These are phyloP conservation scores for Acrobasis suavella DNA, from an alignment of 2,888 invertebrate genomes.

Conservation along the genomic window DNA sequence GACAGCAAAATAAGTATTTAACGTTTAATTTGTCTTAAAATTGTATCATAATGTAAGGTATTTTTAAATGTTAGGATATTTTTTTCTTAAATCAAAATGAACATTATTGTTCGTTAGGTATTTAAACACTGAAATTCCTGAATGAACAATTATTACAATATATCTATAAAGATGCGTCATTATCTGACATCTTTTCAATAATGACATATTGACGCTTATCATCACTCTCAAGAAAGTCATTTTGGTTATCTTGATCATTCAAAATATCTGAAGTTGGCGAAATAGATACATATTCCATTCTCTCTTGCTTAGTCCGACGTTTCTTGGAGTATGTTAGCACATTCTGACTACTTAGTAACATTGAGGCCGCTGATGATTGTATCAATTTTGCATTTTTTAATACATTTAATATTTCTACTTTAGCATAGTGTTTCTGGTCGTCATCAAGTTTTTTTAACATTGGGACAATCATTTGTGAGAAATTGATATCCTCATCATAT, in stretches of 20 bases:
- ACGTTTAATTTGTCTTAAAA: no score
- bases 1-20: no score
- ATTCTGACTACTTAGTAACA: background rate
- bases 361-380: background rate
- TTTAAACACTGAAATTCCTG: no score
- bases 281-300: background rate
- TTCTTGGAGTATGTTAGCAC: background rate
- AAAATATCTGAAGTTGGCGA: background rate
- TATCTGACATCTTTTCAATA: background rate
- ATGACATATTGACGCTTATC: background rate
- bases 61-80: no score
- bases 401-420: constrained; percentile 12
- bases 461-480: constrained; percentile 23
- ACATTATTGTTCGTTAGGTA: no score
- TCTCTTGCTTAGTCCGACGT: background rate
- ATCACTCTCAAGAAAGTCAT: background rate
- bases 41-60: no score
- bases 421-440: constrained; percentile 22
- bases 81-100: no score
- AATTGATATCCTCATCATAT: constrained; percentile 23
- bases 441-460: constrained; percentile 23
- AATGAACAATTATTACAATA: no score
- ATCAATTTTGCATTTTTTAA: constrained; percentile 8
- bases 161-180: background rate
- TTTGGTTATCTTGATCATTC: background rate